Base-by-base conservation (phyloP, 1,140 invertebrate genomes). In the Apis dorsata region DNA sequence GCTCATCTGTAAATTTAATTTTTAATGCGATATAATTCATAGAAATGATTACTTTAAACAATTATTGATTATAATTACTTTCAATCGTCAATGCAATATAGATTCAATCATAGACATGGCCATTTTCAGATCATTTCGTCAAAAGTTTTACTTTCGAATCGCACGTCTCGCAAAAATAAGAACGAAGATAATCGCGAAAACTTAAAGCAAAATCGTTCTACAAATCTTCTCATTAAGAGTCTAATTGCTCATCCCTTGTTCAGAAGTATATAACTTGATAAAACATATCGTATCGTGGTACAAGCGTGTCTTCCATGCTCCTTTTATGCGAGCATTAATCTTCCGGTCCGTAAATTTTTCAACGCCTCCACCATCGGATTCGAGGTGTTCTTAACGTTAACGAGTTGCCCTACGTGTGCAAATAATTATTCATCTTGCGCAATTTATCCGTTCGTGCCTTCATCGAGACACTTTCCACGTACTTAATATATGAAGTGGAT, bases 121-220 rank as follows among this genome's bases (percentile, higher is more conserved):
- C 10, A 79, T 66, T 87, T 85, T 79, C 73, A 59, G 73, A 66
- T 80, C 70, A 28, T 24, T 21, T 83, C 68, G 57, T 71, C 53
- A 55, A 79, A 59, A 77, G 84, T 84, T 88, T 87, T 88, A 87
- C 84, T 84, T 86, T 79, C 53, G 19, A 44, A 85, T 85, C 83
- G 79, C 83, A 80, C 51, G 59, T 72, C 83, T 49, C 81, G 34
- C 44, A 81, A 63, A 84, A 70, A 59, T 69, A 55, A 66, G 53
- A 74, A 44, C 49, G 44, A 62, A 69, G 83, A 75, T 75, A 84
- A 49, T 17, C 17, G 24, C 53, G 77, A 28, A 66, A 79, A 74
- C 59, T 70, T 76, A 49, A 59, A 55, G n/a, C 21, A 34, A 57
- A 71, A 75, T 81, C 79, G 79, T 74, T 81, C 83, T 51, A 0